Percentiles rank a stretch among this genome's conserved stretches.
Conservation (phyloP, 2,888 invertebrate species). For the Microctonus brassicae region DNA sequence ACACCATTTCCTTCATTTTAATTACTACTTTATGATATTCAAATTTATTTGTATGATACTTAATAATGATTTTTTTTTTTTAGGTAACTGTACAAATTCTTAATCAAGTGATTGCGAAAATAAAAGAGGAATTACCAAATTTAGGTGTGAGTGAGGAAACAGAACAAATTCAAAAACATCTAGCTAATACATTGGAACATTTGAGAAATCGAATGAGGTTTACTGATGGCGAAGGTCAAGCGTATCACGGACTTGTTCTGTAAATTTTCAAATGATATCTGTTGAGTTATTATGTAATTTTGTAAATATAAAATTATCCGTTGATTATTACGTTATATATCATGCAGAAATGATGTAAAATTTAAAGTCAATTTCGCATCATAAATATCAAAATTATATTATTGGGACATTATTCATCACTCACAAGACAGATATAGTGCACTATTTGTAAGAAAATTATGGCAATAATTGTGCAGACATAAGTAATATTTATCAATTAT, state of each 20-base stretch:
- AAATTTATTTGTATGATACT: background rate
- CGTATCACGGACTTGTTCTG: constrained; percentile 76
- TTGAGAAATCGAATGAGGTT: constrained; percentile 80
- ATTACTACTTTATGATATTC: background rate
- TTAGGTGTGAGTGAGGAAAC: constrained; percentile 96
- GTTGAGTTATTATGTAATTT: constrained; percentile 47
- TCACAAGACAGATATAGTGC: background rate
- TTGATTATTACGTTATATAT: background rate
- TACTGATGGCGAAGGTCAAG: constrained; percentile 76
- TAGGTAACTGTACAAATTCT: constrained; percentile 78
- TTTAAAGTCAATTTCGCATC: background rate
- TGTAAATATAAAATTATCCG: constrained; percentile 53
- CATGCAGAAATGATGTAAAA: background rate
- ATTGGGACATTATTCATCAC: background rate
- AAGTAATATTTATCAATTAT: background rate
- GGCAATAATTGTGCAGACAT: background rate
- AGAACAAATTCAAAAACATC: constrained; percentile 96
- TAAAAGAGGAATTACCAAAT: constrained; percentile 93
- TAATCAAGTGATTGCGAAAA: constrained; percentile 87
- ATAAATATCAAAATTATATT: background rate
- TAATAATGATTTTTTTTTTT: constrained; percentile 33
- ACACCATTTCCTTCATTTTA: background rate
- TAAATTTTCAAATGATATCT: constrained; percentile 56
- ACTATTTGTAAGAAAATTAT: background rate
- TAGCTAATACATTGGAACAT: constrained; percentile 90